Conservation (phyloP, 2,113 vertebrate species). For the Tragulus kanchil region DNA sequence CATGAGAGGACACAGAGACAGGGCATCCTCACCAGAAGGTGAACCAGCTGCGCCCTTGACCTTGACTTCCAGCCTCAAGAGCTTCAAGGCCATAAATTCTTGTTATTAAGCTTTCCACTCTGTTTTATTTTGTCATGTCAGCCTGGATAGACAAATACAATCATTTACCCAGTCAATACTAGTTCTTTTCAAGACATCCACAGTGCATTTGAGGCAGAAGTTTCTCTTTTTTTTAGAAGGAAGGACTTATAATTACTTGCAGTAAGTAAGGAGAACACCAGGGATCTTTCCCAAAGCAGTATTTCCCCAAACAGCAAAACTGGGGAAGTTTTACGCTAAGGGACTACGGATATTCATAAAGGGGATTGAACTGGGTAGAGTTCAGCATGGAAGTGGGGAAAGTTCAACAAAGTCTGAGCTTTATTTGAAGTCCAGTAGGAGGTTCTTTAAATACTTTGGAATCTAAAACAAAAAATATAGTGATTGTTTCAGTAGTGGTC, state of each 20-base stretch:
- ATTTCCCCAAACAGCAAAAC: background rate
- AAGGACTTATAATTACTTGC: background rate
- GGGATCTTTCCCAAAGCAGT: background rate
- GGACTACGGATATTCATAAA: background rate
- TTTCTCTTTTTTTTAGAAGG: background rate
- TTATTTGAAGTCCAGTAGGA: background rate
- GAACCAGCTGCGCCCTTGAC: too few relatives aligned
- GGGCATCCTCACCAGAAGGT: background rate
- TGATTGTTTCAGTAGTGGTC: background rate
- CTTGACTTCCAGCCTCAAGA: background rate
- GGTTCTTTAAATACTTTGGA: background rate
- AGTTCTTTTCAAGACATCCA: background rate
- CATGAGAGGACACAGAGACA: accelerated
- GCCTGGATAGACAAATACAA: too few relatives aligned
- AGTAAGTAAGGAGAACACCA: background rate
- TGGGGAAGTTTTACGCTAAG: background rate
- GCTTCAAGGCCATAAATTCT: background rate
- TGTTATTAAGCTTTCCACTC: background rate
- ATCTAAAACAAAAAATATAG: background rate
- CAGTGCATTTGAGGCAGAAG: background rate
- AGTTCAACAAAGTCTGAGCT: background rate
- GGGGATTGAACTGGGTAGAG: background rate
- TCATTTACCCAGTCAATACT: background rate
- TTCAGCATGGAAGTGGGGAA: background rate
- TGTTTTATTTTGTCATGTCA: background rate